Conservation (phyloP, 1,140 invertebrate species). For the Rhyzopertha dominica region DNA sequence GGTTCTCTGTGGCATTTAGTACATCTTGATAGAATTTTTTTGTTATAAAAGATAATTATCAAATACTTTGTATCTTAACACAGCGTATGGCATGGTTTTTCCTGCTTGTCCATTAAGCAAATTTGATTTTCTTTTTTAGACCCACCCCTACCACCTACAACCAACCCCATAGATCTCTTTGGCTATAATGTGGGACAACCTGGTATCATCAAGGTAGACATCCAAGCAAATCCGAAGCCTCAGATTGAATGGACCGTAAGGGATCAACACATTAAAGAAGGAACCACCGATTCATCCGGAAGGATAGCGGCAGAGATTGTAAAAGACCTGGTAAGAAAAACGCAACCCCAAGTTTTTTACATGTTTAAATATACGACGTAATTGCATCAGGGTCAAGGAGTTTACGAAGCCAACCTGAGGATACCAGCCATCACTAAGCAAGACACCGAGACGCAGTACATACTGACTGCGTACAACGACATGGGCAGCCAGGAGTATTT, state of each 20-base stretch:
- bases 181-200: conserved; percentile 64
- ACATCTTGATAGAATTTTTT: too few species aligned
- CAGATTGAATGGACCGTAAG: conserved; percentile 60
- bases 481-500: conserved; percentile 58
- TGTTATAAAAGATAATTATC: too few species aligned
- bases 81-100: too few species aligned
- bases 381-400: conserved; percentile 54
- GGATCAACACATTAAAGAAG: conserved; percentile 52
- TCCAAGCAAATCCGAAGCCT: conserved; percentile 64
- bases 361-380: neutral
- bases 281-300: conserved; percentile 48
- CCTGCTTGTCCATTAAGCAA: too few species aligned
- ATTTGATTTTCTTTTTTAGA: conserved; percentile 49
- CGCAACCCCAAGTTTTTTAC: too few species aligned
- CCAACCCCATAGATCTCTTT: conserved; percentile 56
- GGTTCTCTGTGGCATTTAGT: too few species aligned
- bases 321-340: conserved; percentile 51
- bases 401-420: conserved; percentile 59
- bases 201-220: conserved; percentile 62
- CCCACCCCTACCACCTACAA: conserved; percentile 52
- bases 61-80: too few species aligned
- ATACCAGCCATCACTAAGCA: conserved; percentile 65
- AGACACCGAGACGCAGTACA: conserved; percentile 66
- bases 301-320: conserved; percentile 48
- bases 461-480: conserved; percentile 59